Conservation (phyloP, 2,888 invertebrate genomes). For the Meiosimyza platycephala region DNA sequence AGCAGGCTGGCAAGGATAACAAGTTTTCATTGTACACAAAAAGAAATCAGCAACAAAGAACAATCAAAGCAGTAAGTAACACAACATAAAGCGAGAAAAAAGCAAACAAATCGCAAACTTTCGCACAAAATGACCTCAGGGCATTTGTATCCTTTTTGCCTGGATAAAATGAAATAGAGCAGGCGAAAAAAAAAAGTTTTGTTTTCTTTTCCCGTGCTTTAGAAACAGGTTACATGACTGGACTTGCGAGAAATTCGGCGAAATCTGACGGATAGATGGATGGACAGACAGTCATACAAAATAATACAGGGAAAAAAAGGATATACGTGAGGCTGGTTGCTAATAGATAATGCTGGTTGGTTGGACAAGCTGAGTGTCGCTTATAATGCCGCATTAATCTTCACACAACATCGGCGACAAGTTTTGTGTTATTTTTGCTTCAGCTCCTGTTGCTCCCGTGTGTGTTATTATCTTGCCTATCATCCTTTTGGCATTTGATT, state of each 20-base stretch:
- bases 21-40: not conserved
- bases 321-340: slow-evolving; percentile 36
- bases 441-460: slow-evolving; percentile 9
- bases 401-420: slow-evolving; percentile 46
- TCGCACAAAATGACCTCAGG: slow-evolving; percentile 42
- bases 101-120: slow-evolving; percentile 36
- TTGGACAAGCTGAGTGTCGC: slow-evolving; percentile 44
- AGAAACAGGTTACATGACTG: slow-evolving; percentile 21
- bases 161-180: not conserved
- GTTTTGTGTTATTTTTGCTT: not conserved
- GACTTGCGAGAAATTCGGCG: not conserved
- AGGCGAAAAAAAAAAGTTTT: slow-evolving; percentile 14
- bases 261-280: slow-evolving; percentile 19
- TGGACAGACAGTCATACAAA: slow-evolving; percentile 19
- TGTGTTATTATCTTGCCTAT: slow-evolving; percentile 15
- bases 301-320: slow-evolving; percentile 26
- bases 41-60: slow-evolving; percentile 16
- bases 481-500: not conserved
- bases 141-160: slow-evolving; percentile 5
- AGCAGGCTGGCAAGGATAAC: not conserved
- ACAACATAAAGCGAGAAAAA: slow-evolving; percentile 14
- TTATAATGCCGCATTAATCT: slow-evolving; percentile 51
- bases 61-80: slow-evolving; percentile 9
- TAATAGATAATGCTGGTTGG: slow-evolving; percentile 10
- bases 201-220: slow-evolving; percentile 33